Evolutionary conservation across 2,888 invertebrate genomes (phyloP), one percentile per base, ranked within the genome.

Genomic region (Prostheceraeus crozeri): DNA sequence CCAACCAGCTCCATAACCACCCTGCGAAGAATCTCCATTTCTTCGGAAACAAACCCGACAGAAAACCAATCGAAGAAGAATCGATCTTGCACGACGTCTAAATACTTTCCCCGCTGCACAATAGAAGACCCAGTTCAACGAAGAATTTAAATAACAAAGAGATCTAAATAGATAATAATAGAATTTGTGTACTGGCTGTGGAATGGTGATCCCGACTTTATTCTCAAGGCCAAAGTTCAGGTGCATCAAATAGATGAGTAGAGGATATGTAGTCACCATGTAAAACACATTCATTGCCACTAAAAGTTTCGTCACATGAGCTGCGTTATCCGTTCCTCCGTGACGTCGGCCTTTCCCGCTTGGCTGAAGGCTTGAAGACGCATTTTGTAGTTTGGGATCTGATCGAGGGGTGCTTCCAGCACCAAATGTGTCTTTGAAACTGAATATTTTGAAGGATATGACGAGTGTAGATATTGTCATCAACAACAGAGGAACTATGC

Each of bases 91-190:
- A 21, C 35, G 36, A 3, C 53, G 21, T 1, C 61, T 45, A 30
- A 61, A 61, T 14, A 61, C 31, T 11, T 25, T 25, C 2, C 61
- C 61, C 1, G 61, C 51, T 11, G 61, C 61, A 27, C 61, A 61
- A 23, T 61, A 61, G 25, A 61, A 61, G 16, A 61, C 16, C 61
- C 61, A 61, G 27, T 61, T 61, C 6, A 35, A 21, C 14, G 48
- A 61, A 19, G 46, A 31, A 51, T 62, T 61, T 25, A 61, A 51
- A 30, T 48, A 62, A 28, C 62, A 59, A 10, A 61, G 23, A 1
- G 59, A 60, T 14, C 61, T 46, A 21, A 60, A 52, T 8, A 61
- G 46, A 30, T 63, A 61, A 62, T 61, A 61, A 31, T 19, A 62
- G 35, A 61, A 61, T 31, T 59, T 61, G 14, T 62, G 48, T 16